These are phyloP conservation scores for Heterodera schachtii DNA, from an alignment of 1,140 invertebrate genomes.

Conservation along the genomic window DNA sequence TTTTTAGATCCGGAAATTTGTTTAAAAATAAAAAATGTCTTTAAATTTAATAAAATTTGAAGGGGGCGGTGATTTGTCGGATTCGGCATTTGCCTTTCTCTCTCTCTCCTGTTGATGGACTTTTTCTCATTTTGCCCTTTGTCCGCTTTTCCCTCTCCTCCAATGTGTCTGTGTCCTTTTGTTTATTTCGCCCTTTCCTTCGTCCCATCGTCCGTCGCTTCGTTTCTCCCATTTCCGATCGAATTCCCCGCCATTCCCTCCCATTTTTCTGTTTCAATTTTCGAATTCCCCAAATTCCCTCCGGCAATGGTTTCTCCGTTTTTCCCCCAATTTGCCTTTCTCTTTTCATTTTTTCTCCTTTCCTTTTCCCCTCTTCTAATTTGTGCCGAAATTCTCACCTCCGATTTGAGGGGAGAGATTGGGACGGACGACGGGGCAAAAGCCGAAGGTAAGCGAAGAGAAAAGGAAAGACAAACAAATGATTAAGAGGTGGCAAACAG, in stretches of 20 bases:
- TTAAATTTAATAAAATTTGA: no score
- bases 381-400: conserved; percentile 24
- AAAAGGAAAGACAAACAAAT: not conserved
- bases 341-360: not conserved
- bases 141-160: not conserved
- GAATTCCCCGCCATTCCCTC: not conserved
- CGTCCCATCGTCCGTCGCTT: not conserved
- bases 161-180: not conserved
- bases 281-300: not conserved
- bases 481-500: conserved; percentile 50
- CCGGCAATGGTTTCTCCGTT: not conserved
- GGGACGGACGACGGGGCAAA: not conserved
- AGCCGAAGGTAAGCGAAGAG: conserved; percentile 3
- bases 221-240: not conserved
- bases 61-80: no score
- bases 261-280: not conserved
- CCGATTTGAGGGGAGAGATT: conserved; percentile 8
- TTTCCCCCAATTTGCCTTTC: not conserved
- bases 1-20: no score
- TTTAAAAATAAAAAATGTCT: no score
- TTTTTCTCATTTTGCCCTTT: no score
- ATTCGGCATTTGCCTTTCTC: no score
- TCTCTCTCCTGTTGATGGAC: no score
- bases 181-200: conserved; percentile 2
- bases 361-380: not conserved